A percentile compares a stretch with the other conserved stretches of the same genome.
Conservation (phyloP, 2,888 invertebrate species). For the Stomorhina lunata region DNA sequence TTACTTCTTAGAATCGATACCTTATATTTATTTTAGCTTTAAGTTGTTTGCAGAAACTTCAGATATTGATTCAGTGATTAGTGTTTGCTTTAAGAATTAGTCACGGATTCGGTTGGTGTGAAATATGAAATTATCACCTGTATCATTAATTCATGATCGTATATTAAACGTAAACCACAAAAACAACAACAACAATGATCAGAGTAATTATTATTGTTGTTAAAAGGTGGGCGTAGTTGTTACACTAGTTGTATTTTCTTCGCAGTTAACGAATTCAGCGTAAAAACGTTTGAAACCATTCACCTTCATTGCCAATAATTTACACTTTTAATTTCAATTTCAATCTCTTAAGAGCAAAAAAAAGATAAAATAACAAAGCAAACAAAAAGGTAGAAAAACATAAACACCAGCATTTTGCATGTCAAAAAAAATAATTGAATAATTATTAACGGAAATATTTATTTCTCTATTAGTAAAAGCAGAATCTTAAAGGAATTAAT, state of each 20-base stretch:
- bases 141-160: neutral
- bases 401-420: neutral
- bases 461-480: neutral
- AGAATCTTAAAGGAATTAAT: neutral
- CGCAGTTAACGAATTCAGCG: neutral
- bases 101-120: slow-evolving; percentile 30
- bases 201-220: neutral
- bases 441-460: slow-evolving; percentile 25
- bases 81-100: slow-evolving; percentile 19
- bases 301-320: slow-evolving; percentile 14
- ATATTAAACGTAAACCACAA: neutral
- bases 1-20: slow-evolving; percentile 9
- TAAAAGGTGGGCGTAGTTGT: slow-evolving; percentile 52
- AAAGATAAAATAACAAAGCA: neutral
- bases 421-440: neutral
- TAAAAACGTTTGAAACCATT: slow-evolving; percentile 22
- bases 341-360: neutral
- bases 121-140: slow-evolving; percentile 42
- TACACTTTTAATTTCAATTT: slow-evolving; percentile 33
- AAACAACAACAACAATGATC: neutral
- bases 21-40: neutral
- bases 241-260: slow-evolving; percentile 32
- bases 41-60: neutral
- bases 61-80: neutral
- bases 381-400: neutral